Evolutionary conservation across 2,113 vertebrate genomes (phyloP).

Genomic region (Phoenicopterus ruber): DNA sequence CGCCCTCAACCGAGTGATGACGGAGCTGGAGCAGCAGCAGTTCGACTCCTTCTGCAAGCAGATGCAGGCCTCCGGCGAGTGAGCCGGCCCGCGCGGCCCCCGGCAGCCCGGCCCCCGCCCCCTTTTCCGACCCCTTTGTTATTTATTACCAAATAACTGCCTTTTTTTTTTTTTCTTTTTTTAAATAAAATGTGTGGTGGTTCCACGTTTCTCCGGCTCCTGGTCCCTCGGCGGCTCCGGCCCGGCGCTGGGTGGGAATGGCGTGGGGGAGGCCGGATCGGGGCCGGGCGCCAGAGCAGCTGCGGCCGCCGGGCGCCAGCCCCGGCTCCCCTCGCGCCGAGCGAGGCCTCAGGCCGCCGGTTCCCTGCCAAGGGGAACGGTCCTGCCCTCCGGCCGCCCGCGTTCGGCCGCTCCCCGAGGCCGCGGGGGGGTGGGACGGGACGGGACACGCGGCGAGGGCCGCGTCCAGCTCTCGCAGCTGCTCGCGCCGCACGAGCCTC

Average conservation of each 20-base stretch:
- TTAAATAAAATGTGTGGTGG: not conserved
- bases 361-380: not conserved
- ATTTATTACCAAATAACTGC: not conserved
- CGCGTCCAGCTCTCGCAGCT: not conserved
- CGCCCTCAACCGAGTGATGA: slow-evolving; percentile 96
- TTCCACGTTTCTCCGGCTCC: not conserved
- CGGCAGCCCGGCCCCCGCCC: too few species aligned
- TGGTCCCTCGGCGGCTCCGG: not conserved
- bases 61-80: slow-evolving; percentile 89
- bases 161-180: not conserved
- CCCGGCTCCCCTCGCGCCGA: not conserved
- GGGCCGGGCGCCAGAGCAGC: not conserved
- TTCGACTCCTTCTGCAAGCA: slow-evolving; percentile 96
- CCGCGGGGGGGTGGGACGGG: too few species aligned
- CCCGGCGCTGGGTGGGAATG: not conserved
- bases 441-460: not conserved
- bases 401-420: not conserved
- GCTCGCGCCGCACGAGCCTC: not conserved
- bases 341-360: not conserved
- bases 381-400: not conserved
- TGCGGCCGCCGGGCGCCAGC: not conserved
- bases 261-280: rapidly evolving
- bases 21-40: slow-evolving; percentile 94
- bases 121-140: not conserved
- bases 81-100: not conserved